phyloP scores from a whole-genome alignment of 2,888 invertebrate species.

The Cosmorhoe ocellata region DNA sequence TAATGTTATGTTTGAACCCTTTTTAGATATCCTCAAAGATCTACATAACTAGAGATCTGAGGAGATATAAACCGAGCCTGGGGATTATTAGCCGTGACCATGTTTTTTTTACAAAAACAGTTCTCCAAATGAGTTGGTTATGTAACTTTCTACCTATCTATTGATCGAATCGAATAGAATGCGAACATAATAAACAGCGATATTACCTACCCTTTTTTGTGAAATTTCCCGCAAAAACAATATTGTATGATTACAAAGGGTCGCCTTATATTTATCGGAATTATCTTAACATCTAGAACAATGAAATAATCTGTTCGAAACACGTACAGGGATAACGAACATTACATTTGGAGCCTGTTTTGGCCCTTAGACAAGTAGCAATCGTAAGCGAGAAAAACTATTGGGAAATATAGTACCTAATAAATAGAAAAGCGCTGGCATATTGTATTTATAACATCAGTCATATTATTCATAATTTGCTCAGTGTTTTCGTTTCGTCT shows the following conservation, averaged over 20 bases:
- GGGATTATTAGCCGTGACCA: too few species aligned
- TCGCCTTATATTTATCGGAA: slow-evolving; percentile 31
- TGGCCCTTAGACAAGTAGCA: slow-evolving; percentile 12
- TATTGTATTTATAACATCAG: not conserved
- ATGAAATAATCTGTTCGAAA: slow-evolving; percentile 58
- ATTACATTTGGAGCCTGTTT: slow-evolving; percentile 56
- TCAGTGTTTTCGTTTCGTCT: not conserved
- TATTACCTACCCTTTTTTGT: slow-evolving; percentile 36
- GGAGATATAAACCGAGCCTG: too few species aligned
- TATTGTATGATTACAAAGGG: slow-evolving; percentile 33
- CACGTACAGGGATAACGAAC: slow-evolving; percentile 65
- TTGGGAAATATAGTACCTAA: not conserved
- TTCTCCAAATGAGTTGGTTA: too few species aligned
- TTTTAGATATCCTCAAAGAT: too few species aligned
- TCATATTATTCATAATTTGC: not conserved
- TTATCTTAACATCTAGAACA: slow-evolving; percentile 45
- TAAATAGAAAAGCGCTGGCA: not conserved
- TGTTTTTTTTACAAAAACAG: too few species aligned
- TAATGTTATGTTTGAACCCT: too few species aligned
- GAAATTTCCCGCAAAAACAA: slow-evolving; percentile 34
- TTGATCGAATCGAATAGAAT: slow-evolving; percentile 11
- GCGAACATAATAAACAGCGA: slow-evolving; percentile 28
- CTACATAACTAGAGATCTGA: too few species aligned
- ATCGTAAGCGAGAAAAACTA: slow-evolving; percentile 3
- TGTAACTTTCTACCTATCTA: too few species aligned